Conservation (phyloP, 2,797 vertebrate genomes). For the Pangasius djambal region DNA sequence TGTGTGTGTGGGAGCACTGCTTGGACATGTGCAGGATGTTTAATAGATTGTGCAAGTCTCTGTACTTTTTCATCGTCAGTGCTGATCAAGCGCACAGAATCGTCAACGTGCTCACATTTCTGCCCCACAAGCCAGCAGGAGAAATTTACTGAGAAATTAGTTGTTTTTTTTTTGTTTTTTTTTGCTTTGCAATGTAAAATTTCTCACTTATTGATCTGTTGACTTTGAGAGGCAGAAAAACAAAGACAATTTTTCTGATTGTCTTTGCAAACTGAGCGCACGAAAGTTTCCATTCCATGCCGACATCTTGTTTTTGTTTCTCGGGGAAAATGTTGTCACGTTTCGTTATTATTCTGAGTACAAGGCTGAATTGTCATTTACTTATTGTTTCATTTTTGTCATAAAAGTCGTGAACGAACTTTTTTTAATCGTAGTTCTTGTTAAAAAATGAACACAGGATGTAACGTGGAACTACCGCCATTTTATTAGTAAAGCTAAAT, state of each 20-base stretch:
- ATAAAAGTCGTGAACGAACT: too few species aligned
- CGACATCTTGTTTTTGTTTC: slow-evolving; percentile 1
- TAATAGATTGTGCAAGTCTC: neutral
- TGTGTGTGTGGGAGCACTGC: neutral
- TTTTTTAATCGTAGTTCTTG: too few species aligned
- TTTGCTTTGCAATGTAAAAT: neutral
- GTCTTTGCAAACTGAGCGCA: too few species aligned
- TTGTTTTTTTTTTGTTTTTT: neutral
- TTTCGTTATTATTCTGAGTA: too few species aligned
- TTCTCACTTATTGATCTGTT: neutral
- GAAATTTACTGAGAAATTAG: too few species aligned
- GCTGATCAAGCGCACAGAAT: neutral
- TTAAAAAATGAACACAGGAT: too few species aligned
- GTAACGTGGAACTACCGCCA: too few species aligned
- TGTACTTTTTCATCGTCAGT: neutral
- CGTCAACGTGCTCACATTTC: neutral
- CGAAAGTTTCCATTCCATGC: neutral
- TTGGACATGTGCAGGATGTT: slow-evolving; percentile 21
- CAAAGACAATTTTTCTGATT: neutral
- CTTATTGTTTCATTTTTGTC: too few species aligned
- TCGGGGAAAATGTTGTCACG: too few species aligned
- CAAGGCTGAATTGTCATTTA: too few species aligned
- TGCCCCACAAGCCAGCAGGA: too few species aligned
- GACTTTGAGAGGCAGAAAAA: neutral
- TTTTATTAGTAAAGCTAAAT: too few species aligned